A percentile compares a stretch with the other conserved stretches of the same genome.
Evolutionary conservation across 2,797 vertebrate genomes (phyloP).

Genomic region (Sciurus carolinensis): DNA sequence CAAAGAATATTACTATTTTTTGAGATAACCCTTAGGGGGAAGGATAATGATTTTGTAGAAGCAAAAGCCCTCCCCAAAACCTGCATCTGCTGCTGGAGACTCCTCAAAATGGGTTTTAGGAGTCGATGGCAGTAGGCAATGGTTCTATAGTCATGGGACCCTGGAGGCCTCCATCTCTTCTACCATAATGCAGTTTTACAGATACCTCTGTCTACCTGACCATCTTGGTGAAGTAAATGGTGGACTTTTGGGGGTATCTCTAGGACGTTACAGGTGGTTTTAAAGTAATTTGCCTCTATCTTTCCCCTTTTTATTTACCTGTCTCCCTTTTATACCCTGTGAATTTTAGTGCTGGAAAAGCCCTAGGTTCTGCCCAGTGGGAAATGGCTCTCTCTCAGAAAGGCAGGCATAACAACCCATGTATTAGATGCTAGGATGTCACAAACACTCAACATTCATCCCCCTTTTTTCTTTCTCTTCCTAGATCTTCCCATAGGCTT

Average conservation of each 20-base stretch:
- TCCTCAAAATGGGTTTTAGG: slow-evolving; percentile 44
- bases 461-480: slow-evolving; percentile 60
- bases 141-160: slow-evolving; percentile 46
- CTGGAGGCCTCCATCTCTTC: not conserved
- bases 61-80: slow-evolving; percentile 6
- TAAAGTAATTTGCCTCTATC: slow-evolving; percentile 9
- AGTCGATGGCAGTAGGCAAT: slow-evolving; percentile 46
- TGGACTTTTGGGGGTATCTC: slow-evolving; percentile 48
- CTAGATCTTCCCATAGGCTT: slow-evolving; percentile 66
- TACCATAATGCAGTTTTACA: not conserved
- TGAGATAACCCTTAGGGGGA: not conserved
- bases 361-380: not conserved
- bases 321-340: not conserved
- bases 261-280: slow-evolving; percentile 75
- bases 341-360: slow-evolving; percentile 47
- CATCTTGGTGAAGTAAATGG: slow-evolving; percentile 64
- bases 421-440: slow-evolving; percentile 30
- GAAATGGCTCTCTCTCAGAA: slow-evolving; percentile 39
- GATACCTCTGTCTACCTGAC: not conserved
- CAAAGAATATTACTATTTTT: slow-evolving; percentile 5
- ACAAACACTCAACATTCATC: slow-evolving; percentile 52
- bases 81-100: slow-evolving; percentile 33
- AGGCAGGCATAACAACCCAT: not conserved
- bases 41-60: slow-evolving; percentile 58
- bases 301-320: slow-evolving; percentile 39